These are phyloP conservation scores for Lochmaea crataegi DNA, from an alignment of 2,888 invertebrate species.

Conservation along the genomic window DNA sequence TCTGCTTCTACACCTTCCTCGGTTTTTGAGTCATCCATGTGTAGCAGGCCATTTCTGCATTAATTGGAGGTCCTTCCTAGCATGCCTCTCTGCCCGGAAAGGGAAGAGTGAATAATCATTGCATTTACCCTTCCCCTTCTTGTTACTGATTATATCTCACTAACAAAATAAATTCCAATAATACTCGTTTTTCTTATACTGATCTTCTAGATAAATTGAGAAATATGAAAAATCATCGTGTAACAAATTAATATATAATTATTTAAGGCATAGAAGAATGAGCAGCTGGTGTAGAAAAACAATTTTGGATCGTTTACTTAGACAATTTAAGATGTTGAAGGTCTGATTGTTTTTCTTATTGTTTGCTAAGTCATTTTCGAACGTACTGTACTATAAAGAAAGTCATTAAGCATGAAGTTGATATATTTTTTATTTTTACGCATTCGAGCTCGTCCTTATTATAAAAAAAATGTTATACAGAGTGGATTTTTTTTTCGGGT, in stretches of 20 bases:
- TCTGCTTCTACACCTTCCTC: too few species aligned
- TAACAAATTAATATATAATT: conserved; percentile 9
- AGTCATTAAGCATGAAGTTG: conserved; percentile 53
- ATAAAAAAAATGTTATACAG: neutral
- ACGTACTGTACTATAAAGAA: conserved; percentile 43
- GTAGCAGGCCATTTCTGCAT: too few species aligned
- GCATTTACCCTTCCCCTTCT: too few species aligned
- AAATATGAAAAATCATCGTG: neutral
- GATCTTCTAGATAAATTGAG: too few species aligned
- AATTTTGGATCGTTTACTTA: conserved; percentile 53
- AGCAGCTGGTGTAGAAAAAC: conserved; percentile 41
- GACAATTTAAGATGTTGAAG: conserved; percentile 54
- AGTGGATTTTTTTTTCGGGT: too few species aligned
- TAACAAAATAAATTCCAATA: too few species aligned
- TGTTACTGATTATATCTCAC: too few species aligned
- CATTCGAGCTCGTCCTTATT: neutral
- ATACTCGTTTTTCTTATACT: too few species aligned
- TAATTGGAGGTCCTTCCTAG: too few species aligned
- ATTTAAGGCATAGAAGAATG: conserved; percentile 21
- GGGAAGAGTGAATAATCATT: too few species aligned
- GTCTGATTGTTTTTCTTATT: conserved; percentile 53
- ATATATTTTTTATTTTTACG: conserved; percentile 35
- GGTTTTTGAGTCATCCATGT: too few species aligned
- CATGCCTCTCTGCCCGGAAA: too few species aligned
- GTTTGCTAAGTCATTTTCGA: conserved; percentile 48